phyloP scores from a whole-genome alignment of 2,888 invertebrate genomes.

The Aleiodes leptofemur region DNA sequence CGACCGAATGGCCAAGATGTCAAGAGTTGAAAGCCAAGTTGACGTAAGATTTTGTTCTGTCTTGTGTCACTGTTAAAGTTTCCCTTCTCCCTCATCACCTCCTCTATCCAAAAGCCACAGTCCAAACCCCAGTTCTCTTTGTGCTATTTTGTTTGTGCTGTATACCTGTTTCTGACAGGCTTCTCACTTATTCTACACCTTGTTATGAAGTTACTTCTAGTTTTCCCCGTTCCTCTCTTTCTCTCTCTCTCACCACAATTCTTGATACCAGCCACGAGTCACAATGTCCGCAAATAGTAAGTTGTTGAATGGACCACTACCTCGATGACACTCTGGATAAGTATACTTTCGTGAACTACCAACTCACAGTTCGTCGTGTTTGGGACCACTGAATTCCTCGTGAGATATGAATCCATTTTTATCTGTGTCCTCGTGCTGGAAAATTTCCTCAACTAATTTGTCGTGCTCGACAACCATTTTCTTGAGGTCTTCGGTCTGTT shows the following conservation, averaged over 20 bases:
- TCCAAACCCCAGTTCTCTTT: background rate
- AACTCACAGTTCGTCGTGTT: constrained; percentile 95
- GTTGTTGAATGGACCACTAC: constrained; percentile 39
- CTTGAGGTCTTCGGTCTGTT: constrained; percentile 86
- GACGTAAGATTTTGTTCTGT: constrained; percentile 1
- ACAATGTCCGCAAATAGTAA: constrained; percentile 31
- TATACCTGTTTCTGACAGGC: constrained; percentile 4
- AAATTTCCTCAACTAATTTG: constrained; percentile 96
- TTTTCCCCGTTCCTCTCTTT: constrained; percentile 37
- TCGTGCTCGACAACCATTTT: constrained; percentile 92
- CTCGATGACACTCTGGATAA: constrained; percentile 34
- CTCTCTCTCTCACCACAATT: constrained; percentile 48
- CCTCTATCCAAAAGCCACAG: too few relatives aligned
- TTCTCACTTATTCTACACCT: constrained; percentile 12
- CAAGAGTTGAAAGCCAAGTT: too few relatives aligned
- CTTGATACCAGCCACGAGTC: constrained; percentile 40
- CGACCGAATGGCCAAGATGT: background rate
- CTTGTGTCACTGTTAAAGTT: background rate
- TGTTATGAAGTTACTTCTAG: constrained; percentile 18
- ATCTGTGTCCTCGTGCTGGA: constrained; percentile 97
- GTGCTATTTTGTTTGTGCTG: background rate
- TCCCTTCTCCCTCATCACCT: too few relatives aligned
- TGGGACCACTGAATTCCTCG: constrained; percentile 97
- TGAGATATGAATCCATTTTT: constrained; percentile 97
- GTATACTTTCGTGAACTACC: constrained; percentile 18